Evolutionary conservation across 2,888 invertebrate species (phyloP).

Genomic region (Corbicula japonica): DNA sequence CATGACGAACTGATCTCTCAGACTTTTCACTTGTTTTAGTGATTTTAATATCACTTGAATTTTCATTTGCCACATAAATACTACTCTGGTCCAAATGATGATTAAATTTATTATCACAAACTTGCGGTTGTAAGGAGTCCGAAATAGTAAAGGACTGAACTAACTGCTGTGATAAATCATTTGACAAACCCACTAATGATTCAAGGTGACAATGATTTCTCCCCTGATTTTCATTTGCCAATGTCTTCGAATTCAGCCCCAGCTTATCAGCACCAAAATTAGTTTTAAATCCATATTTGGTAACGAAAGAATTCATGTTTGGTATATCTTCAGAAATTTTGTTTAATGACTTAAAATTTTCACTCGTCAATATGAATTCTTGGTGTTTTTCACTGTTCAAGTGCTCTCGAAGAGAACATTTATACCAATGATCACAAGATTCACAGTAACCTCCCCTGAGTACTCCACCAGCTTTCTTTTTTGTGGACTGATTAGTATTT

Average conservation of each 20-base stretch:
- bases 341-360: conserved; percentile 66
- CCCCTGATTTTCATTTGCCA: not conserved
- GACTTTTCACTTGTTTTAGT: not conserved
- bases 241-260: not conserved
- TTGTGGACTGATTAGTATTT: conserved; percentile 59
- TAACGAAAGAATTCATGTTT: conserved; percentile 55
- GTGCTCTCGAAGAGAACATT: conserved; percentile 69
- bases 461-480: conserved; percentile 45
- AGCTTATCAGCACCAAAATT: not conserved
- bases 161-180: not conserved
- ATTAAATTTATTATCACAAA: not conserved
- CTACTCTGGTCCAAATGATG: not conserved
- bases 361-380: conserved; percentile 61
- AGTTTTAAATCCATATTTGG: conserved; percentile 45
- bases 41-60: not conserved
- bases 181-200: not conserved
- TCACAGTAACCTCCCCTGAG: conserved; percentile 72
- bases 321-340: conserved; percentile 59
- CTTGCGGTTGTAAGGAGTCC: not conserved
- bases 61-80: not conserved
- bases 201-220: not conserved
- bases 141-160: not conserved
- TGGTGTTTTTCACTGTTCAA: conserved; percentile 68
- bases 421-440: conserved; percentile 74
- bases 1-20: not conserved